phyloP scores from a whole-genome alignment of 2,113 vertebrate species.

The Chlorodrepanis virens region DNA sequence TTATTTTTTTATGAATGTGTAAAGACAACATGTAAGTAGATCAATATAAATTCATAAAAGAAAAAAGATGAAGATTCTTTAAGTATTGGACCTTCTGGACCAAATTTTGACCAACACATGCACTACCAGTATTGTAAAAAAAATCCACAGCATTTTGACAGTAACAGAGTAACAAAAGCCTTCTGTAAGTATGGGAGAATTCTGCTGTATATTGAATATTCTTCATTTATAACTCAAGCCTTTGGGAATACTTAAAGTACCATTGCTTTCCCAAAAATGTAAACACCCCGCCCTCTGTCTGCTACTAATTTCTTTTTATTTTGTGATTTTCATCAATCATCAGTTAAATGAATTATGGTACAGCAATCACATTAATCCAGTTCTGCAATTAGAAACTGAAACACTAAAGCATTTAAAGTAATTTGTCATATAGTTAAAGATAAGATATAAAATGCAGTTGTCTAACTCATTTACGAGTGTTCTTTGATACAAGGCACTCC shows the following conservation, averaged over 20 bases:
- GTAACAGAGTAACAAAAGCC: not conserved
- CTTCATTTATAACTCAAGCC: not conserved
- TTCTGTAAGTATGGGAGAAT: not conserved
- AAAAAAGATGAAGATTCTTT: not conserved
- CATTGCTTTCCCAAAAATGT: not conserved
- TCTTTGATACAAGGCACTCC: slow-evolving; percentile 47
- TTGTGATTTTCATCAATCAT: not conserved
- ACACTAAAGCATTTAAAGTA: slow-evolving; percentile 25
- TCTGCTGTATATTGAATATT: not conserved
- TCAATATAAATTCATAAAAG: not conserved
- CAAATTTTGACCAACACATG: not conserved
- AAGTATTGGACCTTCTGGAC: not conserved
- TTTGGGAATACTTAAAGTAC: not conserved
- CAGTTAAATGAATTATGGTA: not conserved
- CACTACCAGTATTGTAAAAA: not conserved
- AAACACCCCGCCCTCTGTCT: not conserved
- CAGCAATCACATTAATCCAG: not conserved
- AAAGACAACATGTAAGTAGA: not conserved
- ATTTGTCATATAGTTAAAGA: slow-evolving; percentile 34
- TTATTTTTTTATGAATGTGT: not conserved
- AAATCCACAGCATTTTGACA: not conserved
- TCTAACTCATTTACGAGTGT: slow-evolving; percentile 29
- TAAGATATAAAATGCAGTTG: slow-evolving; percentile 20
- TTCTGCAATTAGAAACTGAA: slow-evolving; percentile 35
- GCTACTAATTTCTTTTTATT: not conserved